Evolutionary conservation across 2,113 vertebrate genomes (phyloP).

Genomic region (Ptilorrhoa leucosticta): DNA sequence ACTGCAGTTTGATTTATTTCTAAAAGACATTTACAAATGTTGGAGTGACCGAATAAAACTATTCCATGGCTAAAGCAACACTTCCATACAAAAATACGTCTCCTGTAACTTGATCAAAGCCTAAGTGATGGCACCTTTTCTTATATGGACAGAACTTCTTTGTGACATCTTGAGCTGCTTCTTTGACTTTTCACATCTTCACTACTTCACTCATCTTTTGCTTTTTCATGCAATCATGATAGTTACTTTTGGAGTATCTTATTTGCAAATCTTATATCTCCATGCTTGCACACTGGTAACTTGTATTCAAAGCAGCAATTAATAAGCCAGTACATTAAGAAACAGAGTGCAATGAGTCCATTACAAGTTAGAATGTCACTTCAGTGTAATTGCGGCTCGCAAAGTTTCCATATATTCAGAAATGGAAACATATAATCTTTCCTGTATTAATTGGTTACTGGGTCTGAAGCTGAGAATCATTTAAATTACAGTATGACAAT

Average conservation of each 20-base stretch:
- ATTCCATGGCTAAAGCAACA: neutral
- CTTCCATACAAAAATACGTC: neutral
- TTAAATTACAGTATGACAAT: neutral
- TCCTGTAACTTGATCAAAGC: neutral
- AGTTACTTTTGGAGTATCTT: neutral
- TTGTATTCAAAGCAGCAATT: neutral
- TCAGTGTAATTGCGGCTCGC: neutral
- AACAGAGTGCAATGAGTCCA: neutral
- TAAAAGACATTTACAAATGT: neutral
- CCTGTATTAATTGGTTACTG: neutral
- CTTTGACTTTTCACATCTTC: neutral
- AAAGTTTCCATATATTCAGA: neutral
- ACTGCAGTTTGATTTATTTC: neutral
- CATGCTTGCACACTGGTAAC: neutral
- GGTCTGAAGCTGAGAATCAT: neutral
- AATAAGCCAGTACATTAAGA: neutral
- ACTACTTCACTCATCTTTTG: neutral
- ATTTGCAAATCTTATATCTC: neutral
- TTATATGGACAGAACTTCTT: neutral
- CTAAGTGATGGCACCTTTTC: neutral
- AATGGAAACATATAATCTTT: neutral
- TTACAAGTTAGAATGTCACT: neutral
- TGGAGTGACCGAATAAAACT: neutral
- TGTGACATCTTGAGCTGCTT: neutral
- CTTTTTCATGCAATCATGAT: neutral